Evolutionary conservation across 2,113 vertebrate genomes (phyloP), one percentile per base, ranked within the genome.

Genomic region (Morone saxatilis): DNA sequence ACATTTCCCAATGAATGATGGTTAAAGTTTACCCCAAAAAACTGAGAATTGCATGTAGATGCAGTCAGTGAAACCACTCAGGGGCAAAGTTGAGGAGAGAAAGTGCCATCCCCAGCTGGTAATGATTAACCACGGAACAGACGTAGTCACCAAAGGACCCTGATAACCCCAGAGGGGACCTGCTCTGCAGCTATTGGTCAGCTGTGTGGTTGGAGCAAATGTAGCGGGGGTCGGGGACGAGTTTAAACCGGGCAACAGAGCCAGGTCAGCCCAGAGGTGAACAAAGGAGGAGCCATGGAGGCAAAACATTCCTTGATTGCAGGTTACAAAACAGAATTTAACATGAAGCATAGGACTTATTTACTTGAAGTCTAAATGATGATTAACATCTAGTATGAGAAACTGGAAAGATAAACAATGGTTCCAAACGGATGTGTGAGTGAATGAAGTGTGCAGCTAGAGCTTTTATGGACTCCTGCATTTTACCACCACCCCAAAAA

Each of bases 101-200:
- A 84, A 75, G 82, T 86, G 45, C 1, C 10, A 1, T 73, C 40
- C 11, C n/a, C 80, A 87, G 59, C 76, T 93, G 89, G 38, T 80
- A 89, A 92, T 91, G 67, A 90, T 91, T 91, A 91, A 93, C 91
- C 86, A 75, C 1, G 41, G 67, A 54, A 82, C 83, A 86, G 78
- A 85, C 62, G 68, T 11, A 71, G 80, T 56, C 70, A 76, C 67
- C 63, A 69, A 86, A 84, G 70, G 36, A 63, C 54, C 68, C 43
- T 13, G 88, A 87, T 88, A 78, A 88, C 76, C 84, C 53, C 45
- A 0, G 22, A 19, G 40, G 13, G 2, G 20, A 66, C 61, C 69
- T 48, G 5, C 47, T 61, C 20, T 3, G 20, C 84, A 53, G 63
- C 71, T 59, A 87, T 69, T 88, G 76, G 88, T 88, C 85, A 83